A percentile compares a stretch with the other conserved stretches of the same genome.
These are phyloP conservation scores for Tamias sibiricus DNA, from an alignment of 2,113 vertebrate genomes.

Conservation along the genomic window DNA sequence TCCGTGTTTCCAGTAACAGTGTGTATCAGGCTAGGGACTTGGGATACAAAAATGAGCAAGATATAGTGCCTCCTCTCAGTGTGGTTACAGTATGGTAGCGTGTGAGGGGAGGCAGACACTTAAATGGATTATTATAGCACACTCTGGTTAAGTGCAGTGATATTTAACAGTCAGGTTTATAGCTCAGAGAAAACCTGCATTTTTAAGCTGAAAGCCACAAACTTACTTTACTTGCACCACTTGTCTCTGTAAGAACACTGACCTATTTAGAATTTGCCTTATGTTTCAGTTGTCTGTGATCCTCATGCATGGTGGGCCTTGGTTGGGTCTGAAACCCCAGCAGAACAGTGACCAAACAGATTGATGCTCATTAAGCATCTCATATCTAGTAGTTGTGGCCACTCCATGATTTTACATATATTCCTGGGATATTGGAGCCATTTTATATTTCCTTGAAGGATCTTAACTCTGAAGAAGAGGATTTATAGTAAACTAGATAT, in stretches of 20 bases:
- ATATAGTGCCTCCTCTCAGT: background rate
- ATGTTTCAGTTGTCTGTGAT: background rate
- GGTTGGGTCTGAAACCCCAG: background rate
- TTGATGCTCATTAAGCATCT: background rate
- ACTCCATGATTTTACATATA: background rate
- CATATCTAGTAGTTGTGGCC: background rate
- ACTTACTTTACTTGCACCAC: background rate
- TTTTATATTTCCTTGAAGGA: background rate
- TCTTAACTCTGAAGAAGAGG: background rate
- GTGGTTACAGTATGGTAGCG: too few species aligned
- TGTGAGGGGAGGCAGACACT: background rate
- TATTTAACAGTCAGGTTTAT: background rate
- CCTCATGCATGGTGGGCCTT: fast-evolving
- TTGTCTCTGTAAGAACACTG: background rate
- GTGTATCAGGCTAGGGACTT: background rate
- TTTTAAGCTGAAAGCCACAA: constrained; percentile 11
- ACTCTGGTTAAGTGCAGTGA: background rate
- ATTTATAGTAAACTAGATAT: background rate
- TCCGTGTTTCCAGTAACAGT: too few species aligned
- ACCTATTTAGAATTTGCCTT: background rate
- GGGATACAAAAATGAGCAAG: background rate
- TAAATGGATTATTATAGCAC: background rate
- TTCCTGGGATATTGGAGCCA: too few species aligned
- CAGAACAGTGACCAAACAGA: background rate
- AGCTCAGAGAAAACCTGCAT: background rate